phyloP scores from a whole-genome alignment of 2,888 invertebrate genomes.

The Eupeodes latifasciatus region DNA sequence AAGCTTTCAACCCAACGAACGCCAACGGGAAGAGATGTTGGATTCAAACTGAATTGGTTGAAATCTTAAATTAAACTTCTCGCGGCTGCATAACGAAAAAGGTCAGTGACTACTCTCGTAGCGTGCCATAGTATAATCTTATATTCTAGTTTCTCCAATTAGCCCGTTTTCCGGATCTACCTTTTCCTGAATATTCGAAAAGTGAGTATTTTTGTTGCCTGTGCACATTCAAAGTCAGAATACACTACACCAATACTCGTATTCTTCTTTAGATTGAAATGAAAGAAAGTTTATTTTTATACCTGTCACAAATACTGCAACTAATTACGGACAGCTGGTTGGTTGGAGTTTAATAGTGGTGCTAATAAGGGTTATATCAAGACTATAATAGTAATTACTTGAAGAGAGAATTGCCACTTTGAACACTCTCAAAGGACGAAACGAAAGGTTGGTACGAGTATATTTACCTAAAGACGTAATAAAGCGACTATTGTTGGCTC shows the following conservation, averaged over 20 bases:
- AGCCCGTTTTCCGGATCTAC: neutral
- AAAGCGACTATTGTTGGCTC: constrained; percentile 28
- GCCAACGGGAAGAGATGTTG: neutral
- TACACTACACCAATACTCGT: too few relatives aligned
- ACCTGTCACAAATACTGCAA: constrained; percentile 42
- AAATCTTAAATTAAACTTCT: constrained; percentile 71
- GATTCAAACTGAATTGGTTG: constrained; percentile 59
- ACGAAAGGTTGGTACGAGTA: constrained; percentile 2
- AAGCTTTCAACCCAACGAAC: constrained; percentile 63
- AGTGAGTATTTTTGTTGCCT: neutral
- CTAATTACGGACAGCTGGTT: constrained; percentile 64
- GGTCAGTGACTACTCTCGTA: constrained; percentile 51
- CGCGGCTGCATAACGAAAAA: constrained; percentile 68
- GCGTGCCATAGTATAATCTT: constrained; percentile 43
- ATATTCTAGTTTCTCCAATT: constrained; percentile 44
- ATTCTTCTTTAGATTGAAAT: neutral
- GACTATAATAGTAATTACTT: constrained; percentile 45
- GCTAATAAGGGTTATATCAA: constrained; percentile 12
- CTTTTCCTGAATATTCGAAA: neutral
- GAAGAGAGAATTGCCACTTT: constrained; percentile 45
- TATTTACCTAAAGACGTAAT: constrained; percentile 42
- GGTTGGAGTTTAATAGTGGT: neutral
- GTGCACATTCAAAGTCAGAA: neutral
- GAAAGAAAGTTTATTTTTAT: constrained; percentile 29
- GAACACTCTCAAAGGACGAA: constrained; percentile 47